Conservation (phyloP, 53 echinoderm and acorn worm species). For the Pentamera pediparva region DNA sequence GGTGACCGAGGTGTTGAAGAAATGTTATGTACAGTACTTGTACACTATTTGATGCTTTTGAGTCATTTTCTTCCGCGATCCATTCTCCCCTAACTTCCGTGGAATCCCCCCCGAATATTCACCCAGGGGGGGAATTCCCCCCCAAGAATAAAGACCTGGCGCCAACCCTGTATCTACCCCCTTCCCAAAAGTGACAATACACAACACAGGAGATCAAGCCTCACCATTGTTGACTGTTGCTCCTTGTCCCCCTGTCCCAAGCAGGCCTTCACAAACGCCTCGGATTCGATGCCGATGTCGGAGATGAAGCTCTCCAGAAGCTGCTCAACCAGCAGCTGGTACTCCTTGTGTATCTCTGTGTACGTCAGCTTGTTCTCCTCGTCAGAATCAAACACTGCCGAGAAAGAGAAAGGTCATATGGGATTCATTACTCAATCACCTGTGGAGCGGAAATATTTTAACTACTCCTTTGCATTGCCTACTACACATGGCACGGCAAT, state of each 20-base stretch:
- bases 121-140: not conserved
- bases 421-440: too few relatives aligned
- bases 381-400: slow-evolving; percentile 79
- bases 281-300: slow-evolving; percentile 68
- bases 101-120: too few relatives aligned
- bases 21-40: too few relatives aligned
- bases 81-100: too few relatives aligned
- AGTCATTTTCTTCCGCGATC: too few relatives aligned
- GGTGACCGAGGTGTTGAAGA: too few relatives aligned
- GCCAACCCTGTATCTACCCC: not conserved
- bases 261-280: slow-evolving; percentile 66
- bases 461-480: too few relatives aligned
- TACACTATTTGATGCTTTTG: too few relatives aligned
- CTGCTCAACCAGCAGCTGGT: slow-evolving; percentile 62
- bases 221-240: slow-evolving; percentile 56
- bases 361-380: slow-evolving; percentile 72
- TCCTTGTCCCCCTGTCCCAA: slow-evolving; percentile 38
- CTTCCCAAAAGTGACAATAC: not conserved
- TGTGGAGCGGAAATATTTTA: too few relatives aligned
- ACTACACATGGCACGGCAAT: too few relatives aligned
- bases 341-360: slow-evolving; percentile 70
- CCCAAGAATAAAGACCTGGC: not conserved
- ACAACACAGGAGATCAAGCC: too few relatives aligned
- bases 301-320: slow-evolving; percentile 78
- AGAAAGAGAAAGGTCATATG: slow-evolving; percentile 33